A percentile compares a stretch with the other conserved stretches of the same genome.
Evolutionary conservation across 2,113 vertebrate genomes (phyloP).

Genomic region (Nothobranchius furzeri): DNA sequence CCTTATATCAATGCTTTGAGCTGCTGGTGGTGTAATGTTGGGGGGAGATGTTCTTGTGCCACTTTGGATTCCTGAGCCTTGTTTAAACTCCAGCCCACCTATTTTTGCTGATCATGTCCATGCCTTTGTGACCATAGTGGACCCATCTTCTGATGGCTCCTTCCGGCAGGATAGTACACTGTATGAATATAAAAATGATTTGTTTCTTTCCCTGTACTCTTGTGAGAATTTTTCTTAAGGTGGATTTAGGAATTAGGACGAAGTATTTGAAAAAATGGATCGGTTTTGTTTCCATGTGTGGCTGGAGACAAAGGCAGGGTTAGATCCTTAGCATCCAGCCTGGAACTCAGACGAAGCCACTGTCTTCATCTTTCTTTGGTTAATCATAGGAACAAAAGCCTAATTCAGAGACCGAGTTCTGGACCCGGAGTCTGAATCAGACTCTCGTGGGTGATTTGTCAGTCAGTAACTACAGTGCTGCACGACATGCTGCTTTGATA

Average conservation of each 20-base stretch:
- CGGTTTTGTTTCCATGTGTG: constrained; percentile 47
- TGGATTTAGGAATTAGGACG: constrained; percentile 40
- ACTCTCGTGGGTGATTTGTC: constrained; percentile 5
- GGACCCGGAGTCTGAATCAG: constrained; percentile 29
- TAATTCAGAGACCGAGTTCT: constrained; percentile 69
- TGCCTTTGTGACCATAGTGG: too few species aligned
- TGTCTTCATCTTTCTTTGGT: constrained; percentile 27
- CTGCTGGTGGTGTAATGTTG: too few species aligned
- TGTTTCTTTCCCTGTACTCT: constrained; percentile 16
- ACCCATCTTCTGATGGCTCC: too few species aligned
- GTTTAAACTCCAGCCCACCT: too few species aligned
- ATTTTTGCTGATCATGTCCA: too few species aligned
- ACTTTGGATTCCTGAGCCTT: too few species aligned
- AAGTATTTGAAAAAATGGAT: constrained; percentile 14
- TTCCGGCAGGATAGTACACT: not conserved
- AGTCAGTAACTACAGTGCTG: constrained; percentile 41
- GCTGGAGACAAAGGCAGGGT: constrained; percentile 2
- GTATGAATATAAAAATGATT: not conserved
- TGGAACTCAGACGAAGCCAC: constrained; percentile 11
- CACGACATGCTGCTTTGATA: constrained; percentile 64
- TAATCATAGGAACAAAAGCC: constrained; percentile 68
- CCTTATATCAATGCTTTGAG: too few species aligned
- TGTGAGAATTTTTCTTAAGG: constrained; percentile 19
- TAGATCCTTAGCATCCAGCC: not conserved
- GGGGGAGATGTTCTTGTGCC: too few species aligned